phyloP scores from a whole-genome alignment of 2,888 invertebrate species.

The Leuctra nigra region DNA sequence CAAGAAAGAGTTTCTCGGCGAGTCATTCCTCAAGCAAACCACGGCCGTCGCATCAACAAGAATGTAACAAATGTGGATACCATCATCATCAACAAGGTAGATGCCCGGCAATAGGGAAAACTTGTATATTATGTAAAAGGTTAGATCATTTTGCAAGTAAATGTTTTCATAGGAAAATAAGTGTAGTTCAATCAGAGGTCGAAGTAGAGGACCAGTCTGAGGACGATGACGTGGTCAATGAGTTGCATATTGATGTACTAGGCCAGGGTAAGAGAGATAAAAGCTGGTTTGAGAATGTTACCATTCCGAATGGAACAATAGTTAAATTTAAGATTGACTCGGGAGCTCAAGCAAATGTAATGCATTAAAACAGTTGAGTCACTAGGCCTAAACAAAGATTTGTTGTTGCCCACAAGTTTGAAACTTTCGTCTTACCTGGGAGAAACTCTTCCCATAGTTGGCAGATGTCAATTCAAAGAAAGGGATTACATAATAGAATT shows the following conservation, averaged over 20 bases:
- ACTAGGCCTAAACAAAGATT: neutral
- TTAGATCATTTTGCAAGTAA: neutral
- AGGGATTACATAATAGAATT: neutral
- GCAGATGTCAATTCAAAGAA: neutral
- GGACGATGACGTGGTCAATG: no score
- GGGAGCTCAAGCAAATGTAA: neutral
- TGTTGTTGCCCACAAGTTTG: neutral
- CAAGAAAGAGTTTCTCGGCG: neutral
- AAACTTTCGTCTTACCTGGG: neutral
- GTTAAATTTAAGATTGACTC: neutral
- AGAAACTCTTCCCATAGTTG: neutral
- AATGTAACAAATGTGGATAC: slow-evolving; percentile 1
- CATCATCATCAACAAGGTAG: neutral
- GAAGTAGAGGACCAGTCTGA: neutral
- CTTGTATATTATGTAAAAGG: neutral
- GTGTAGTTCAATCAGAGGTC: neutral
- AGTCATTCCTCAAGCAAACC: no score
- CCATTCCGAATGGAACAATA: neutral
- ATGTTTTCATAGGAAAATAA: neutral
- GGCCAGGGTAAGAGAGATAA: neutral
- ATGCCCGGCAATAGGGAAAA: neutral
- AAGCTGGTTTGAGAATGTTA: neutral
- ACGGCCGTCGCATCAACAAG: no score
- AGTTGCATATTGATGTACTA: neutral
- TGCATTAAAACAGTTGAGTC: neutral